phyloP scores from a whole-genome alignment of 2,888 invertebrate species.

The Heteromyza rotundicornis region DNA sequence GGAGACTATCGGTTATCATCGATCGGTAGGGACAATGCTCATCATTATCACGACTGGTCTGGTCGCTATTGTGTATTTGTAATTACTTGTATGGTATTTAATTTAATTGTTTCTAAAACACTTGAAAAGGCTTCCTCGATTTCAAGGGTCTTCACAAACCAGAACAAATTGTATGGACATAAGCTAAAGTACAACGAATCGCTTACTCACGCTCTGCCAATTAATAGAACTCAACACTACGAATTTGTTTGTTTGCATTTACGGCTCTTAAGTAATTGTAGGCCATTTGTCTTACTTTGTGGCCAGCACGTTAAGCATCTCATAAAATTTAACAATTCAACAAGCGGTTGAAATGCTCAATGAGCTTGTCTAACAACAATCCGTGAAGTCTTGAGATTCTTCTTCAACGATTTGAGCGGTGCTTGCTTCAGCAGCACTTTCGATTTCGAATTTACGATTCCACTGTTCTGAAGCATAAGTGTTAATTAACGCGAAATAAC shows the following conservation, averaged over 20 bases:
- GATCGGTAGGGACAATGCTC: no score
- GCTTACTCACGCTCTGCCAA: conserved; percentile 42
- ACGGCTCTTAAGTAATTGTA: not conserved
- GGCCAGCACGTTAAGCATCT: not conserved
- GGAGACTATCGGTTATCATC: no score
- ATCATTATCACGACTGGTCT: no score
- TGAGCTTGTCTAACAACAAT: not conserved
- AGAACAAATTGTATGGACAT: not conserved
- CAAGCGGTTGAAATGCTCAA: not conserved
- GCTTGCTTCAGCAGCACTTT: not conserved
- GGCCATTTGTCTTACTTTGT: not conserved
- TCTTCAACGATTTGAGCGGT: no score
- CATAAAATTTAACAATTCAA: not conserved
- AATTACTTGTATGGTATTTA: no score
- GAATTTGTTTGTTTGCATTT: conserved; percentile 34
- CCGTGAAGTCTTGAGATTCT: no score
- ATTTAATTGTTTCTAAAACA: no score
- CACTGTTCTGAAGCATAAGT: not conserved
- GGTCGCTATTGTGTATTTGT: no score
- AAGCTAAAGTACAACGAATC: not conserved
- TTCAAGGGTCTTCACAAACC: not conserved
- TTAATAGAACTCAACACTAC: conserved; percentile 31
- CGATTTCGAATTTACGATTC: not conserved
- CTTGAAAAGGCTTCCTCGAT: conserved; percentile 8
- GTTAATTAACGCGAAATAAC: conserved; percentile 9